Conservation (phyloP, 2,888 invertebrate species). For the Amphipyra tragopoginis region DNA sequence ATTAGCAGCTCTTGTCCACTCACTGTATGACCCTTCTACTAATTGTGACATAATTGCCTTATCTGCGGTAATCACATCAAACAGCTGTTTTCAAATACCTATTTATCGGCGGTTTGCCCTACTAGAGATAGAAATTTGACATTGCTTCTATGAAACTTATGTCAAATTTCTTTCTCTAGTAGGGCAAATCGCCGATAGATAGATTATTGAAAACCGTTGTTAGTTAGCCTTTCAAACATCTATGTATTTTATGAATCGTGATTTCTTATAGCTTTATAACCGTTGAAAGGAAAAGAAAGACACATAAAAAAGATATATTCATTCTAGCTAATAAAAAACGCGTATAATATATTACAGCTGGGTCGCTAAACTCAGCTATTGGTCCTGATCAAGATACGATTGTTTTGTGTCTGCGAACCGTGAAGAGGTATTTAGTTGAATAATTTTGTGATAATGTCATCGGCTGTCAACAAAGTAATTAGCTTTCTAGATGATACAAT, state of each 20-base stretch:
- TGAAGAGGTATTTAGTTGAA: constrained; percentile 53
- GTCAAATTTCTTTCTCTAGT: no score
- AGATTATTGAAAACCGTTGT: no score
- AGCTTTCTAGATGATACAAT: constrained; percentile 49
- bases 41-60: no score
- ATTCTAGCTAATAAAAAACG: constrained; percentile 31
- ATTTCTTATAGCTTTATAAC: neutral
- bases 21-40: no score
- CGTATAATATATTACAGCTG: constrained; percentile 26
- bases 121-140: no score
- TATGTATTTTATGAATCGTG: neutral
- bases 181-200: no score
- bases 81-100: no score
- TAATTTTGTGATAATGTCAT: constrained; percentile 66
- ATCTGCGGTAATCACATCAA: neutral
- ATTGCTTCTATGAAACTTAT: no score
- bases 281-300: constrained; percentile 13
- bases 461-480: constrained; percentile 52
- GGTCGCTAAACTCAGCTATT: constrained; percentile 43
- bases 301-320: constrained; percentile 18
- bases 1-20: no score
- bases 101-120: no score
- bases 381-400: constrained; percentile 53
- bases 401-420: constrained; percentile 52
- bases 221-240: no score